These are phyloP conservation scores for Catharus fuscescens DNA, from an alignment of 2,113 vertebrate genomes.

Conservation along the genomic window DNA sequence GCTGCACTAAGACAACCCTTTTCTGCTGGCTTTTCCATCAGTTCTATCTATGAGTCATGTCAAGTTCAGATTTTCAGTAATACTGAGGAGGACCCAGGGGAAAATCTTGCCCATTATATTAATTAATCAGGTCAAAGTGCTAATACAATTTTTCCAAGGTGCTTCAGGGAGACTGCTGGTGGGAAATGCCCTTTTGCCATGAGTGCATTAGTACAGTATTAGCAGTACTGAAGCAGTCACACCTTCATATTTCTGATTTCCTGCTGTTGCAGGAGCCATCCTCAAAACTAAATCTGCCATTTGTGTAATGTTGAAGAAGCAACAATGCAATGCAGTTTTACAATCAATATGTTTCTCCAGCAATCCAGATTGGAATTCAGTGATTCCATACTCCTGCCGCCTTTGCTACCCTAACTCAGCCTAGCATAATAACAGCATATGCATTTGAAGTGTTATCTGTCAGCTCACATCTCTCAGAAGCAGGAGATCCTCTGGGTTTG, in stretches of 20 bases:
- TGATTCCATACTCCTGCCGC: background rate
- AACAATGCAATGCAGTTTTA: background rate
- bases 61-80: background rate
- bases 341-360: background rate
- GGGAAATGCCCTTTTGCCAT: background rate
- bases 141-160: background rate
- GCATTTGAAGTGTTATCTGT: constrained; percentile 41
- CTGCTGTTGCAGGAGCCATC: background rate
- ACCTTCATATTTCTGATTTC: background rate
- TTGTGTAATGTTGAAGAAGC: background rate
- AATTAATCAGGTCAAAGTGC: background rate
- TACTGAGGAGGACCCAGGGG: background rate
- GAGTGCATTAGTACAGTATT: too few relatives aligned
- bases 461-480: background rate
- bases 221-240: background rate
- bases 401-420: constrained; percentile 4
- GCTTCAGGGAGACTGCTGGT: background rate
- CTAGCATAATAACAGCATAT: background rate
- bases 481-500: background rate
- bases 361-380: constrained; percentile 4
- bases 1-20: background rate
- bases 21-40: background rate
- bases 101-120: background rate
- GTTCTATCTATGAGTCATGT: background rate
- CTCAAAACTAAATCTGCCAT: background rate